phyloP scores from a whole-genome alignment of 2,797 vertebrate species.

The Chiroxiphia lanceolata region DNA sequence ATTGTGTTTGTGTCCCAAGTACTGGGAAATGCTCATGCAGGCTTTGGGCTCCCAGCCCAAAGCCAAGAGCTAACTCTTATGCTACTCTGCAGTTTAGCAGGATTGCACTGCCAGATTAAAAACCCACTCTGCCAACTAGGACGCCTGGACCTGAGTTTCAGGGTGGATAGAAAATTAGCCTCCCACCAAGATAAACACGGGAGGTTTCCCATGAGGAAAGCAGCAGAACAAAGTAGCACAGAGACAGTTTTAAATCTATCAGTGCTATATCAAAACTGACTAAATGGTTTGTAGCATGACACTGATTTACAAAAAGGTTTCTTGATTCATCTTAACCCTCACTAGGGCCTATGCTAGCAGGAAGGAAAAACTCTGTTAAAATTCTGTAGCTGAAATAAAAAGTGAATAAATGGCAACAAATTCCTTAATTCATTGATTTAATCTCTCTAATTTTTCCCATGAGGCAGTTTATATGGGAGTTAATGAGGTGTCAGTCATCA shows the following conservation, averaged over 20 bases:
- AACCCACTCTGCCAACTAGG: not conserved
- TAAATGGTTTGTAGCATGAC: not conserved
- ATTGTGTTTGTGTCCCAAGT: not conserved
- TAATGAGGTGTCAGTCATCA: not conserved
- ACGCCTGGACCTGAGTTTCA: not conserved
- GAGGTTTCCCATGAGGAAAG: not conserved
- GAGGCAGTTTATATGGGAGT: not conserved
- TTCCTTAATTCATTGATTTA: not conserved
- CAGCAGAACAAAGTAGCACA: not conserved
- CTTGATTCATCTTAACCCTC: not conserved
- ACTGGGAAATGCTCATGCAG: not conserved
- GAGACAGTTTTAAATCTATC: not conserved
- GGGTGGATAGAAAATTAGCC: not conserved
- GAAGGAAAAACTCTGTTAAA: not conserved
- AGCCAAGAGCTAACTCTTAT: not conserved
- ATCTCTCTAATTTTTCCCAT: not conserved
- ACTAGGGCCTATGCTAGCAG: not conserved
- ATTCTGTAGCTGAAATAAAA: not conserved
- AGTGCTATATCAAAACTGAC: not conserved
- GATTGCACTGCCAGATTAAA: not conserved
- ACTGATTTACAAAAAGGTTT: not conserved
- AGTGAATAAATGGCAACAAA: not conserved
- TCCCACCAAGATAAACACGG: rapidly evolving
- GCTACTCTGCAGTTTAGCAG: not conserved
- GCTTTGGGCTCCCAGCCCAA: not conserved